Base-by-base conservation (phyloP, 2,797 vertebrate genomes). In the Catharus ustulatus region DNA sequence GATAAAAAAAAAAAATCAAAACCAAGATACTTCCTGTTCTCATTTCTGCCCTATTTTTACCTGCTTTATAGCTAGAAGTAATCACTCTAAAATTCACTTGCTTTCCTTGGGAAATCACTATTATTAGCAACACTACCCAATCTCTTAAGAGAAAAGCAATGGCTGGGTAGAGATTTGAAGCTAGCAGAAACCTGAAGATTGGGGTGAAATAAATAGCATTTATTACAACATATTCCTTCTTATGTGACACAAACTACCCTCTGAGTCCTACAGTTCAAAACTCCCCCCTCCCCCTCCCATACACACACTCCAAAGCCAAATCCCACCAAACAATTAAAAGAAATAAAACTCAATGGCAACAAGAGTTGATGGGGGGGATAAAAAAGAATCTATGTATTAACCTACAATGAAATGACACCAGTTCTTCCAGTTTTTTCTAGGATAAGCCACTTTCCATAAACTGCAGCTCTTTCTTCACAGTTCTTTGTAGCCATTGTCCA, bases 211-310 rank as follows among this genome's bases (percentile, higher is more conserved):
- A 96, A 95, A 93, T 76, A 91, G 51, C 32, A 90, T 96, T 97
- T 96, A 95, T 96, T 95, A 94, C 66, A 95, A 94, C 51, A 91
- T n/a, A 71, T 69, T 94, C 90, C 89, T 95, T 93, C 93, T 92
- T 24, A 54, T 2, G 43, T 73, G 82, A 94, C 83, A 89, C 54
- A 93, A 81, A 57, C 93, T 91, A 84, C 87, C 76, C 40, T 90
- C 76, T 17, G 52, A 84, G 40, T 72, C 92, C 91, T 96, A 46
- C 67, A 84, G 73, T 81, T 81, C 62, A 88, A 79, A 93, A 51
- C 54, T 72, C 59, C 79, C 58, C 54, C 73, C 61, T 18, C 54
- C 71, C 79, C 24, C 3, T 45, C 42, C 69, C 77, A 52, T 38
- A 89, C 32, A 93, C 74, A 92, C 86, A 95, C 92, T 87, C 58